A percentile compares a stretch with the other conserved stretches of the same genome.
These are phyloP conservation scores for Fundulus diaphanus DNA, from an alignment of 2,797 vertebrate genomes.

Conservation along the genomic window DNA sequence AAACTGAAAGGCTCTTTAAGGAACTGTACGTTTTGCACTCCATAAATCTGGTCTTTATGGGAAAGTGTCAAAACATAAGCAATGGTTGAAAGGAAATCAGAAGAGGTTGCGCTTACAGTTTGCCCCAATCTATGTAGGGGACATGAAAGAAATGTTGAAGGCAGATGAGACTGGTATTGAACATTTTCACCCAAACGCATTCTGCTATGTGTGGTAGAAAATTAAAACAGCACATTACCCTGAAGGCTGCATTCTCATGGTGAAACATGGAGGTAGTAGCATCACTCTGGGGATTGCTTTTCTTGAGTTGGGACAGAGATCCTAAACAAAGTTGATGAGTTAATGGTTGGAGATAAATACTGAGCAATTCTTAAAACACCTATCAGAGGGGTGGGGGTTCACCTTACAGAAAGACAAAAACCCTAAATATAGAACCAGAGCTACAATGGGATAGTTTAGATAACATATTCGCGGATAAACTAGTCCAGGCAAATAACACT, in stretches of 20 bases:
- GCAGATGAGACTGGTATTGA: background rate
- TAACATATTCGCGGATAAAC: background rate
- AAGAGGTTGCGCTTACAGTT: background rate
- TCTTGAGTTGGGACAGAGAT: background rate
- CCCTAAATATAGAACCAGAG: background rate
- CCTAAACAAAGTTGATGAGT: background rate
- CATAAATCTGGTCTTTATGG: background rate
- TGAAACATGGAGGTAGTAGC: background rate
- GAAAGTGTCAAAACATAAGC: background rate
- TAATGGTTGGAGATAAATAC: background rate
- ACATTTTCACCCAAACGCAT: background rate
- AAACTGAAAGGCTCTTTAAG: background rate
- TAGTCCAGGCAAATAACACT: background rate
- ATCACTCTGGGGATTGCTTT: background rate
- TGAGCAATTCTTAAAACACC: background rate
- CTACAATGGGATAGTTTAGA: background rate
- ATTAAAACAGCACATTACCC: background rate
- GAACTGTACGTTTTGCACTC: background rate
- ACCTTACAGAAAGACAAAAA: background rate
- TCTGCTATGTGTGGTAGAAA: background rate
- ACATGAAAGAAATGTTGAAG: background rate
- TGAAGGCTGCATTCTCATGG: background rate
- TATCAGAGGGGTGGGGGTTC: background rate
- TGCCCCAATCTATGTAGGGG: background rate
- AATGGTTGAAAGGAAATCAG: background rate